These are phyloP conservation scores for Ormyrus thymus DNA, from an alignment of 2,888 invertebrate genomes.

Conservation along the genomic window DNA sequence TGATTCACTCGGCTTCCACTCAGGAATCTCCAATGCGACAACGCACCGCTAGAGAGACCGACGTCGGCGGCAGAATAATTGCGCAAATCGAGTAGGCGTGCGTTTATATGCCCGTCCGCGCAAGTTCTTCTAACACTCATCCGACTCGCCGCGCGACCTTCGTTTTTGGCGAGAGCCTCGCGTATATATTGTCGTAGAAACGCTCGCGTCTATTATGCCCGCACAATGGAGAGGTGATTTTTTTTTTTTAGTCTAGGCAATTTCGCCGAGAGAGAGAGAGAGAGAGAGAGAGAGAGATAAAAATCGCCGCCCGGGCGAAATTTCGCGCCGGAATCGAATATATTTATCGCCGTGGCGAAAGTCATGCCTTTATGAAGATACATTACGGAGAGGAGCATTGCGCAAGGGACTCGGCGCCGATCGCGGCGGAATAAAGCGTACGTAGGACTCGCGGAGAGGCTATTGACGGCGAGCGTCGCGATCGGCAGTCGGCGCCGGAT, in stretches of 20 bases:
- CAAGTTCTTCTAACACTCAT: neutral
- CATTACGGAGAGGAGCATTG: neutral
- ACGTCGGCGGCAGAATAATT: conserved; percentile 12
- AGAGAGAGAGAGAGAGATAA: conserved; percentile 21
- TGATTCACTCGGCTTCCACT: conserved; percentile 44
- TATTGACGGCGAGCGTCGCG: conserved; percentile 6
- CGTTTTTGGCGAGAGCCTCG: conserved; percentile 20
- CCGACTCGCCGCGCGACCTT: conserved; percentile 2
- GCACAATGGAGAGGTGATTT: conserved; percentile 18
- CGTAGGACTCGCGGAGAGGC: neutral
- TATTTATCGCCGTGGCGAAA: conserved; percentile 14
- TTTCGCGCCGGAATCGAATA: neutral
- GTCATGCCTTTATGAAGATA: conserved; percentile 18
- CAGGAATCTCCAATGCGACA: conserved; percentile 16
- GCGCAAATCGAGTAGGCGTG: conserved; percentile 45
- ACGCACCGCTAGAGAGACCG: neutral
- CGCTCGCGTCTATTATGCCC: neutral
- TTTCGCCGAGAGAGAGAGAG: conserved; percentile 19
- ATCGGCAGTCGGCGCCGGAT: neutral
- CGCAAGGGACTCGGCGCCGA: neutral
- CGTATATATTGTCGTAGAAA: neutral
- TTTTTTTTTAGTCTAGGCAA: conserved; percentile 2
- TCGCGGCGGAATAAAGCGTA: neutral
- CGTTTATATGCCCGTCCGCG: neutral
- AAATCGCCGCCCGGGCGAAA: conserved; percentile 15